Conservation (phyloP, 2,888 invertebrate genomes). For the Rotaria macrura region DNA sequence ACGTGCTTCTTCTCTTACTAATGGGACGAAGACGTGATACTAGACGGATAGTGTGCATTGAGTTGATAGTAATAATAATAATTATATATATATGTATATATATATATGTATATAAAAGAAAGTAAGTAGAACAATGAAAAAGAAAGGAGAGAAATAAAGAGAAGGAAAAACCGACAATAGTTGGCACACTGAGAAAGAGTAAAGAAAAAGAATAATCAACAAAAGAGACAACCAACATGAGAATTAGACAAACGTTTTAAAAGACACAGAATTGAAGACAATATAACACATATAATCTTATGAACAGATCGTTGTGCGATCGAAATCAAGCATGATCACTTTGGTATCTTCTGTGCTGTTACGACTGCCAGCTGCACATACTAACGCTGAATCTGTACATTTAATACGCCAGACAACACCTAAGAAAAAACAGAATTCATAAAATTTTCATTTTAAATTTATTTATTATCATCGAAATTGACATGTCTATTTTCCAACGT, state of each 20-base stretch:
- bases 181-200: background rate
- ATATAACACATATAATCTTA: background rate
- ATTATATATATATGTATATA: background rate
- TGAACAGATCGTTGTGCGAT: slow-evolving; percentile 47
- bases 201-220: background rate
- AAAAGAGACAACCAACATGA: background rate
- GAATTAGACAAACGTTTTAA: background rate
- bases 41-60: background rate
- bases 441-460: no score
- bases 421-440: background rate
- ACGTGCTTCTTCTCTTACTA: background rate
- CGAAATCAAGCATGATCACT: slow-evolving; percentile 88
- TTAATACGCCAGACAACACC: slow-evolving; percentile 86
- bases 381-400: slow-evolving; percentile 86
- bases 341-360: slow-evolving; percentile 99
- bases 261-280: slow-evolving; percentile 8
- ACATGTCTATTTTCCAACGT: no score
- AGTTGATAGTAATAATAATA: background rate
- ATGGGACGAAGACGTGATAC: background rate
- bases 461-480: no score
- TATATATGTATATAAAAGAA: background rate
- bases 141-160: background rate
- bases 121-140: background rate
- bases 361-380: slow-evolving; percentile 93
- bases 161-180: background rate